Evolutionary conservation across 1,140 invertebrate genomes (phyloP), one percentile per base, ranked within the genome.

Genomic region (Ylistrum balloti): DNA sequence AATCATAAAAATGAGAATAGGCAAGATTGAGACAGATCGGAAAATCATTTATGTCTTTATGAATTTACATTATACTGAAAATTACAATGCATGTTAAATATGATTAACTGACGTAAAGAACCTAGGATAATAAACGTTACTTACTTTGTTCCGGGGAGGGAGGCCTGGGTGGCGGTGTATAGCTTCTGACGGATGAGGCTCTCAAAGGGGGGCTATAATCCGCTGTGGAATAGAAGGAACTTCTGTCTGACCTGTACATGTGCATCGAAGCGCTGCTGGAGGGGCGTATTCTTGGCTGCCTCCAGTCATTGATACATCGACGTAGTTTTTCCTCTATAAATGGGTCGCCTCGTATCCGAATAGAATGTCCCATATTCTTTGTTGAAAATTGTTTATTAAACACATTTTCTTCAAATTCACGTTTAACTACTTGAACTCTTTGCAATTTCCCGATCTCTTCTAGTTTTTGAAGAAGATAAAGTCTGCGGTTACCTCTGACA

Each of bases 401-500:
- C 38, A 91, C 11, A 1, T 32, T n/a, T 10, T n/a, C 0, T 32
- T 91, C 45, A 32, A 89, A 91, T 20, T 86, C 74, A 15, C 86
- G 86, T 48, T 35, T 88, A 13, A 89, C 10, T 22, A 91, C 85
- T 33, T 74, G 56, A 15, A 91, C 88, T 20, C 32, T 13, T 33
- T 45, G n/a, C 33, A 91, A 17, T 38, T 89, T 56, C 32, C 45
- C 88, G 15, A 41, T 28, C 28, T 33, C 34, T 85, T 91, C 90
- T 32, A 91, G 33, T 32, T 45, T 35, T 74, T 89, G 10, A 33
- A 86, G 85, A 3, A 91, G 45, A n/a, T 87, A 91, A 28, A 91
- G 45, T n/a, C 90, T 41, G 2, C 90, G 41, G 35, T 91, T 91
- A 20, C 90, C 90, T 28, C 90, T 33, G 0, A 91, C 90, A 9